A percentile compares a stretch with the other conserved stretches of the same genome.
Conservation (phyloP, 2,113 vertebrate species). For the Gila orcuttii region DNA sequence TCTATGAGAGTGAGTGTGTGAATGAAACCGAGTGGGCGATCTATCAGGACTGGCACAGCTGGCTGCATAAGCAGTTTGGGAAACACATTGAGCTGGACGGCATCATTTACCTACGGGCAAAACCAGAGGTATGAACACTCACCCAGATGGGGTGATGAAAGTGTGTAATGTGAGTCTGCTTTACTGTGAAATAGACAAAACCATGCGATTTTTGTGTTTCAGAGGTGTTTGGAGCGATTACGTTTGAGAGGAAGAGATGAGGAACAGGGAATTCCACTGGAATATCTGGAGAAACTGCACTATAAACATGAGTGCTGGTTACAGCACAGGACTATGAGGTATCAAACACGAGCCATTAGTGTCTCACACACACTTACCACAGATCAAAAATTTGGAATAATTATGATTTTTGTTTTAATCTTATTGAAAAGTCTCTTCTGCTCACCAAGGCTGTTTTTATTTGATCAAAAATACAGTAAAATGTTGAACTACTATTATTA, state of each 20-base stretch:
- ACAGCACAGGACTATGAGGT: conserved; percentile 87
- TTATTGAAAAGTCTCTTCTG: no score
- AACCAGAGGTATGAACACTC: conserved; percentile 82
- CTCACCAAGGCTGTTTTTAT: no score
- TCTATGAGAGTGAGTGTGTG: conserved; percentile 91
- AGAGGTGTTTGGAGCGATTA: conserved; percentile 90
- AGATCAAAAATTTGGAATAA: no score
- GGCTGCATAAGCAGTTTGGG: conserved; percentile 89
- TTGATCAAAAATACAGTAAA: no score
- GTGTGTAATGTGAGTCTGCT: background rate
- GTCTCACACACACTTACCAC: background rate
- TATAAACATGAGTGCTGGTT: conserved; percentile 95
- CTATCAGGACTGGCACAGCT: conserved; percentile 95
- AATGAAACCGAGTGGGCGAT: conserved; percentile 93
- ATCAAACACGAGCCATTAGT: conserved; percentile 47
- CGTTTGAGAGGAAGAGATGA: conserved; percentile 86
- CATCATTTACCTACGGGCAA: conserved; percentile 92
- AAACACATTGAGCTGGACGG: conserved; percentile 85
- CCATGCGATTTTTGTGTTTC: background rate
- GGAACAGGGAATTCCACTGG: conserved; percentile 91
- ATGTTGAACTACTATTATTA: no score
- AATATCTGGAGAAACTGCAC: conserved; percentile 94
- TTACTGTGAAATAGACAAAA: background rate
- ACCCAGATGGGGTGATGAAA: background rate
- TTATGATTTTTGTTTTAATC: no score